Percentiles rank a stretch among this genome's conserved stretches.
Evolutionary conservation across 2,113 vertebrate species (phyloP).

Genomic region (Thunnus thynnus): DNA sequence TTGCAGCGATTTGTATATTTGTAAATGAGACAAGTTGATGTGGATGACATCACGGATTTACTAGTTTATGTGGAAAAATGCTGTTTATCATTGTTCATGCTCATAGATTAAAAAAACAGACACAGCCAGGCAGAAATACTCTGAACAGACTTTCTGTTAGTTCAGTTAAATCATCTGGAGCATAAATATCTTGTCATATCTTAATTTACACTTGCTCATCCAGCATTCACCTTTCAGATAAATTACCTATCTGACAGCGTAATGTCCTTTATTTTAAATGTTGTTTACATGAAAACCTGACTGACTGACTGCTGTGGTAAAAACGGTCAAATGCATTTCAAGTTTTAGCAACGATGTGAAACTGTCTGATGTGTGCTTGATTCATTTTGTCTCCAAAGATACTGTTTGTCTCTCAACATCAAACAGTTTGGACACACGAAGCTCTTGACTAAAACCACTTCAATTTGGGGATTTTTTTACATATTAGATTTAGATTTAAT

Average conservation of each 20-base stretch:
- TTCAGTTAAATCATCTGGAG: slow-evolving; percentile 4
- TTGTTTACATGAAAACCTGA: slow-evolving; percentile 63
- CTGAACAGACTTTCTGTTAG: neutral
- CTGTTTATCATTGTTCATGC: slow-evolving; percentile 20
- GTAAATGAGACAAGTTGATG: slow-evolving; percentile 27
- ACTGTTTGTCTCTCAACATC: neutral
- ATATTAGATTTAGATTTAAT: neutral
- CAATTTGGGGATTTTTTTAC: neutral
- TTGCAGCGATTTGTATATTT: slow-evolving; percentile 35
- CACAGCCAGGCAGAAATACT: slow-evolving; percentile 5
- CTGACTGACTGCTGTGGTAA: slow-evolving; percentile 49
- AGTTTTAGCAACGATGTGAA: slow-evolving; percentile 22
- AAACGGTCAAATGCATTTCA: slow-evolving; percentile 52
- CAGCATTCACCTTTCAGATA: neutral
- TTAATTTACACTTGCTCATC: slow-evolving; percentile 6
- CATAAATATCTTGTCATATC: slow-evolving; percentile 3
- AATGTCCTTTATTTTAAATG: slow-evolving; percentile 23
- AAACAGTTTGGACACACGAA: neutral
- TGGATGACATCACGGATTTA: slow-evolving; percentile 17
- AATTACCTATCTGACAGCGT: neutral
- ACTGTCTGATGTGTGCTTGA: slow-evolving; percentile 46
- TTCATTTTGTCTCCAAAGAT: slow-evolving; percentile 44
- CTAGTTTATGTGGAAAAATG: slow-evolving; percentile 13
- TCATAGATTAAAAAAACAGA: slow-evolving; percentile 21
- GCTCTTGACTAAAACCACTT: neutral